phyloP scores from a whole-genome alignment of 1,140 invertebrate species.

The Harpegnathos saltator region DNA sequence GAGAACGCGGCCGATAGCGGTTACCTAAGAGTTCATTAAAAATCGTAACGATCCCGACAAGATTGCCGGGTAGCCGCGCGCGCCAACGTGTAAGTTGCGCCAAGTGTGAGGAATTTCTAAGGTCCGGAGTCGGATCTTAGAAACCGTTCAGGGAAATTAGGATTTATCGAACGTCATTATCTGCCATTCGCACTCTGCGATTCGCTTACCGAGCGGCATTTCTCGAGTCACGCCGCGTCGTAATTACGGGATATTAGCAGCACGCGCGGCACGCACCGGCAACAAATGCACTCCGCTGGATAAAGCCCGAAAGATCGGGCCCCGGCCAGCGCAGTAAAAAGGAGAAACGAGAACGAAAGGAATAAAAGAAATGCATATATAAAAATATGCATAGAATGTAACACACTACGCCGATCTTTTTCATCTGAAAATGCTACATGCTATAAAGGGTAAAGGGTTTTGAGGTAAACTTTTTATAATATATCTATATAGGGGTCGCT shows the following conservation, averaged over 20 bases:
- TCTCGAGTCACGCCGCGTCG: conserved; percentile 56
- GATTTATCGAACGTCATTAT: conserved; percentile 47
- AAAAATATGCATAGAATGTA: too few species aligned
- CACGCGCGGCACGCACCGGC: conserved; percentile 37
- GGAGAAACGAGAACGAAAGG: neutral
- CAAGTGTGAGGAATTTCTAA: conserved; percentile 34
- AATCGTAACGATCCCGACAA: conserved; percentile 16
- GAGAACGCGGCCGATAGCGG: neutral
- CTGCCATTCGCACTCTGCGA: conserved; percentile 43
- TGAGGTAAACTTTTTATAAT: too few species aligned
- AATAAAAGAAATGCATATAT: neutral
- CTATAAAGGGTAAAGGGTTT: too few species aligned
- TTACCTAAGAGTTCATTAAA: conserved; percentile 11
- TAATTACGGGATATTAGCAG: conserved; percentile 41
- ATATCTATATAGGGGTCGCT: too few species aligned
- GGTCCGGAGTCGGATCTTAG: neutral
- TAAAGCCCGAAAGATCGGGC: neutral
- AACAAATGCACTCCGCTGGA: conserved; percentile 21
- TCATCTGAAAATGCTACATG: too few species aligned
- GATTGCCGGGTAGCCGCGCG: conserved; percentile 1
- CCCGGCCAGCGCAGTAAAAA: too few species aligned
- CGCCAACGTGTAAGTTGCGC: neutral
- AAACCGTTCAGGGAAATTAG: conserved; percentile 60
- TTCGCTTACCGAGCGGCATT: conserved; percentile 43
- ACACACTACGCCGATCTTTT: neutral